phyloP scores from a whole-genome alignment of 2,797 vertebrate species.

The Cossypha dichroa region DNA sequence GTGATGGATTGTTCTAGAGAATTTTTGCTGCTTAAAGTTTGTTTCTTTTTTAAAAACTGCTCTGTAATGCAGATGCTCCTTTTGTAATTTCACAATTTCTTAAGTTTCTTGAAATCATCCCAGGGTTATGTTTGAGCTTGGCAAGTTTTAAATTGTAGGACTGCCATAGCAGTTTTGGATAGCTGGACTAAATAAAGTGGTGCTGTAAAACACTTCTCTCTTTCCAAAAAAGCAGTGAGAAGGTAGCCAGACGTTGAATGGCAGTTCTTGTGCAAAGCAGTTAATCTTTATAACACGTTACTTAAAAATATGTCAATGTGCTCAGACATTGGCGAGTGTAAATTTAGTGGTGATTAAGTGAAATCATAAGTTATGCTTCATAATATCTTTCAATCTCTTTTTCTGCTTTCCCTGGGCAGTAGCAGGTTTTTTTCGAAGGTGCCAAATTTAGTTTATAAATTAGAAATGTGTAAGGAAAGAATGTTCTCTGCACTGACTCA shows the following conservation, averaged over 20 bases:
- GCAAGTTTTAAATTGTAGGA: background rate
- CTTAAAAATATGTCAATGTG: background rate
- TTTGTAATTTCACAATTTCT: background rate
- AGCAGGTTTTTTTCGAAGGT: background rate
- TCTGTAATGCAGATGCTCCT: background rate
- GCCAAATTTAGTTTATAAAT: slow-evolving; percentile 6
- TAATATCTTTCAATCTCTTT: background rate
- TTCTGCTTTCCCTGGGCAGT: background rate
- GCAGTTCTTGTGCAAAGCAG: background rate
- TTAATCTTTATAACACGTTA: background rate
- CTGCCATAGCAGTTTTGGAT: background rate
- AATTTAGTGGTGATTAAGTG: background rate
- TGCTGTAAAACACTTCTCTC: background rate
- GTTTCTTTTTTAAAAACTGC: background rate
- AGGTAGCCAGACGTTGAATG: background rate
- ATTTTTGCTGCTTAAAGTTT: background rate
- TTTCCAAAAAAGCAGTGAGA: slow-evolving; percentile 16
- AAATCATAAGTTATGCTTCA: background rate
- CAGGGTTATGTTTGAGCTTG: background rate
- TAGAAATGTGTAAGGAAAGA: background rate
- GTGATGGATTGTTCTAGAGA: background rate
- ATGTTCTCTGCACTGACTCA: slow-evolving; percentile 23
- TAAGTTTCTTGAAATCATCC: background rate
- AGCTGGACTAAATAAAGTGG: slow-evolving; percentile 14
- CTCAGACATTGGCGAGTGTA: background rate